Evolutionary conservation across 2,888 invertebrate species (phyloP).

Genomic region (Mythimna pallens): DNA sequence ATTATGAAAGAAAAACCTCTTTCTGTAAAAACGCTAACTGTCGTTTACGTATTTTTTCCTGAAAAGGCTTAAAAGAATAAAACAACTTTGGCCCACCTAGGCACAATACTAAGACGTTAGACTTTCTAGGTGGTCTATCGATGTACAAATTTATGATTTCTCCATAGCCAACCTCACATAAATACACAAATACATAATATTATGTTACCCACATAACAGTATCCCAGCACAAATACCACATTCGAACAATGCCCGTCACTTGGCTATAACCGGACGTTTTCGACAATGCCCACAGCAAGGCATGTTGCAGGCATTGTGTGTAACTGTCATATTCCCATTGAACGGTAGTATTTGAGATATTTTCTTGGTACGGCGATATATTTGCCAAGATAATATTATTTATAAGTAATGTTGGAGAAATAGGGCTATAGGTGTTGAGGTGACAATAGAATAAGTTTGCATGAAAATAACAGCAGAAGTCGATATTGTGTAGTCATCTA

Average conservation of each 20-base stretch:
- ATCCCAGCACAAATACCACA: constrained; percentile 59
- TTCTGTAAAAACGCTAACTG: too few relatives aligned
- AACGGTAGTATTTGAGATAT: constrained; percentile 52
- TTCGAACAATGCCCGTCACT: constrained; percentile 82
- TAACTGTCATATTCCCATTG: constrained; percentile 57
- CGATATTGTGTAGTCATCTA: too few relatives aligned
- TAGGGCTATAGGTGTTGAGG: constrained; percentile 18
- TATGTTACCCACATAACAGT: constrained; percentile 35
- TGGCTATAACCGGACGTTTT: constrained; percentile 68
- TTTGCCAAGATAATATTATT: constrained; percentile 48
- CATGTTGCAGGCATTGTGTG: constrained; percentile 61
- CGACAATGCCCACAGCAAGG: constrained; percentile 64
- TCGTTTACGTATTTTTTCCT: too few relatives aligned
- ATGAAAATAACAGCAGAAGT: background rate
- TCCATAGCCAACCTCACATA: background rate
- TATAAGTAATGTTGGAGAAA: constrained; percentile 28
- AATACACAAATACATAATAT: constrained; percentile 13
- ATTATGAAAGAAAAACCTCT: too few relatives aligned
- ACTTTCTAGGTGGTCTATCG: background rate
- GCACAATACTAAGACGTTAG: background rate
- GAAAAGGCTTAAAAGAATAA: background rate
- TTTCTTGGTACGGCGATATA: constrained; percentile 54
- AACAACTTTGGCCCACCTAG: background rate
- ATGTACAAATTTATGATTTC: background rate
- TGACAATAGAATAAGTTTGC: constrained; percentile 14